Conservation (phyloP, 2,797 vertebrate genomes). For the Danio kyathit region DNA sequence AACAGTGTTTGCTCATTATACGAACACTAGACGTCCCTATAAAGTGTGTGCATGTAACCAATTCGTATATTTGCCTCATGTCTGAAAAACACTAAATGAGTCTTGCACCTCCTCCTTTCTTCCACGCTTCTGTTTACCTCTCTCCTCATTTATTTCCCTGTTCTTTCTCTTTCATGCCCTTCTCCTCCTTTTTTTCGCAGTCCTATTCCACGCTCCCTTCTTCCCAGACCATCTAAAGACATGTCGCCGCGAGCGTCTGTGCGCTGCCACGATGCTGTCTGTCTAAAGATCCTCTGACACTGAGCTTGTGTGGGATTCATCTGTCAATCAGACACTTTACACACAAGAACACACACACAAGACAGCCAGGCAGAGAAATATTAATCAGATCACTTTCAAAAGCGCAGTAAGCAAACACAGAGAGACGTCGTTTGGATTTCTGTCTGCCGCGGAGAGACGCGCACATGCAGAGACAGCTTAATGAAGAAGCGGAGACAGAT, state of each 20-base stretch:
- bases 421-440: constrained; percentile 5
- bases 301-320: constrained; percentile 50
- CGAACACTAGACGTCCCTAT: no score
- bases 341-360: constrained; percentile 34
- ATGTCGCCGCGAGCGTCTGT: constrained; percentile 53
- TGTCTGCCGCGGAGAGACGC: constrained; percentile 5
- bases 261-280: constrained; percentile 66
- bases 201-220: background rate
- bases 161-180: background rate
- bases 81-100: constrained; percentile 72
- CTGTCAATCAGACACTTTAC: constrained; percentile 56
- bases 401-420: constrained; percentile 8
- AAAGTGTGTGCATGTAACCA: constrained; percentile 35
- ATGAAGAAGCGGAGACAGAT: constrained; percentile 18
- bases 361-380: constrained; percentile 1
- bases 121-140: constrained; percentile 28
- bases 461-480: constrained; percentile 2
- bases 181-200: background rate
- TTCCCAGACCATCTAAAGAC: constrained; percentile 58
- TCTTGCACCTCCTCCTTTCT: constrained; percentile 54
- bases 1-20: no score
- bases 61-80: constrained; percentile 70
- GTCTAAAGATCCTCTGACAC: constrained; percentile 37
- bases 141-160: constrained; percentile 45
- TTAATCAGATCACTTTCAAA: constrained; percentile 18